Evolutionary conservation across 2,888 invertebrate species (phyloP), one percentile per base, ranked within the genome.

Genomic region (Tipula unca): DNA sequence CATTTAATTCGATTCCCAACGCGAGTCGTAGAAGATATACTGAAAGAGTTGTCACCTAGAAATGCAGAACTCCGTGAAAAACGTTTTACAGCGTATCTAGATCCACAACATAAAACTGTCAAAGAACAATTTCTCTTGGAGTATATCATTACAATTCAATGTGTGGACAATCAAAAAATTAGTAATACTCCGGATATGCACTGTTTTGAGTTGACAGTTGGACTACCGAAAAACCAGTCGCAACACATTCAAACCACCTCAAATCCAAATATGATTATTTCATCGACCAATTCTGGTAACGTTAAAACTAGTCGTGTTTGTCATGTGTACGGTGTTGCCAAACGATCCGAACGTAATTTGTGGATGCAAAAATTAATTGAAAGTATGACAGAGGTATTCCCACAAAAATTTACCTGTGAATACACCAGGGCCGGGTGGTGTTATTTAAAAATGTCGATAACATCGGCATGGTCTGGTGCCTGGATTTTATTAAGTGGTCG

Each of bases 291-390:
- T 2, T 89, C 89, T n/a, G 90, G 89, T 3, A 91, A 91, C 86
- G 87, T 89, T 3, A 91, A 91, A 87, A 89, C 89, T 85, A 89
- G 89, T 83, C 88, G 91, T 0, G 87, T 89, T 1, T 88, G 89
- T 3, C 90, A 91, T 88, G 88, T 91, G 36, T 91, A 91, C 85
- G 91, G 91, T 14, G 94, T 87, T 91, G 88, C 88, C 85, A 90
- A 91, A 86, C 91, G 91, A 87, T 90, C 90, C 0, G 91, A 91
- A 86, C 89, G 89, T 88, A 89, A 92, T 85, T 89, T 93, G 86
- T 97, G 96, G 96, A 95, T 96, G 90, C 96, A 96, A 89, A 95
- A 94, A 89, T 92, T 96, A 29, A 92, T 95, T 0, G 95, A 96
- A 89, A 94, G 94, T 88, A 90, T 96, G 25, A 95, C 95, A 0